These are phyloP conservation scores for Leontocebus nigricollis DNA, from an alignment of 2,797 vertebrate genomes.

Conservation along the genomic window DNA sequence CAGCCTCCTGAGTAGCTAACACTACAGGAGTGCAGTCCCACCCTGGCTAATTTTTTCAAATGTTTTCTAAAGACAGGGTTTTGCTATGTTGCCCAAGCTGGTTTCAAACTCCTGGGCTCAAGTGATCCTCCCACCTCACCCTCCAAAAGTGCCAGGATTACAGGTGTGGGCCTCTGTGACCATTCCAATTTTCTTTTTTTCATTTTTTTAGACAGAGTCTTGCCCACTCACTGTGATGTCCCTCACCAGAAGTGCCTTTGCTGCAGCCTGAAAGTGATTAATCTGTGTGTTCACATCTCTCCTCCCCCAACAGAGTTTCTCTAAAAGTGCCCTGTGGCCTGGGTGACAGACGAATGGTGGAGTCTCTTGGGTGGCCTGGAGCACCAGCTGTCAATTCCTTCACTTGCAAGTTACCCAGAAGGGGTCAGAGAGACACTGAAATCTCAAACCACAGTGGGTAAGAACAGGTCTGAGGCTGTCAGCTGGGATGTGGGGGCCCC, in stretches of 20 bases:
- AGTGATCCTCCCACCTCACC: too few relatives aligned
- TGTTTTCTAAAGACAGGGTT: too few relatives aligned
- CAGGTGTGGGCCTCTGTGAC: too few relatives aligned
- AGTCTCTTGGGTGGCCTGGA: background rate
- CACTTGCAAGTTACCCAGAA: conserved; percentile 16
- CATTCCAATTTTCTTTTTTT: too few relatives aligned
- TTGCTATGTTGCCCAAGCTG: too few relatives aligned
- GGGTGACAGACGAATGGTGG: background rate
- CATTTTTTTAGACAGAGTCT: too few relatives aligned
- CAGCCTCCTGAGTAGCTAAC: too few relatives aligned
- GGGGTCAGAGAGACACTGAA: background rate
- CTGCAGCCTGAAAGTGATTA: background rate
- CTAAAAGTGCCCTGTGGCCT: background rate
- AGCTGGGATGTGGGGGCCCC: background rate
- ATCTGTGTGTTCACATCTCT: background rate
- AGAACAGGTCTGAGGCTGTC: background rate
- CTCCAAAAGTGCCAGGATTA: too few relatives aligned
- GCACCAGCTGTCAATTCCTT: background rate
- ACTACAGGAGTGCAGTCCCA: too few relatives aligned
- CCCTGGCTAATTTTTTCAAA: too few relatives aligned
- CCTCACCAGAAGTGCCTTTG: fast-evolving
- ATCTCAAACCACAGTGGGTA: conserved; percentile 19
- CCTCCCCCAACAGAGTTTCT: background rate
- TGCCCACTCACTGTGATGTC: fast-evolving
- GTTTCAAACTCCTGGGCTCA: too few relatives aligned